Evolutionary conservation across 2,797 vertebrate genomes (phyloP).

Genomic region (Enteromius trimaculatus): DNA sequence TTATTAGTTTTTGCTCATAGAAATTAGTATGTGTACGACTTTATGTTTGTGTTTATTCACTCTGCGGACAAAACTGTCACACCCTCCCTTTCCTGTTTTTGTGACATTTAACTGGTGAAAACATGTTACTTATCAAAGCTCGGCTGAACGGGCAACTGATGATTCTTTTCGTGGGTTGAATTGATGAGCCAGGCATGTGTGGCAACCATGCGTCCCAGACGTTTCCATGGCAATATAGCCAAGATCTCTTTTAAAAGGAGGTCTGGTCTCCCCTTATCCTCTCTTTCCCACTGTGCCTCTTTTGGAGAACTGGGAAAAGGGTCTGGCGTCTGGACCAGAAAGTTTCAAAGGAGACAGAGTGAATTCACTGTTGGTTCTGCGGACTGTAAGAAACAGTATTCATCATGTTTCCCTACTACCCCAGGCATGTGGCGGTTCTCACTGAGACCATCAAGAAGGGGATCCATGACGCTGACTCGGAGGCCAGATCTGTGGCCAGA

Average conservation of each 20-base stretch:
- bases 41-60: constrained; percentile 2
- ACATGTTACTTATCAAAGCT: constrained; percentile 54
- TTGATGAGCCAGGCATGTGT: constrained; percentile 67
- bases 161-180: constrained; percentile 65
- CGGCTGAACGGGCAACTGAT: constrained; percentile 67
- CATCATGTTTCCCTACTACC: constrained; percentile 72
- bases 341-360: constrained; percentile 39
- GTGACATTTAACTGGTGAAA: constrained; percentile 65
- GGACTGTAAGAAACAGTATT: constrained; percentile 24
- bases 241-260: constrained; percentile 71
- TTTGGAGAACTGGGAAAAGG: constrained; percentile 58
- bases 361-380: constrained; percentile 12
- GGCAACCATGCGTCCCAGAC: constrained; percentile 56
- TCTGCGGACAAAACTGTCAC: not conserved
- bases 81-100: constrained; percentile 41
- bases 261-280: constrained; percentile 59
- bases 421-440: constrained; percentile 94
- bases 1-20: not conserved
- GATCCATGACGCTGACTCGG: constrained; percentile 96
- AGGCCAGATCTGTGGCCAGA: constrained; percentile 94
- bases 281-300: constrained; percentile 53
- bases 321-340: constrained; percentile 38
- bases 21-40: not conserved
- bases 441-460: constrained; percentile 98
- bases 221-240: constrained; percentile 70